Base-by-base conservation (phyloP, 2,797 vertebrate genomes). In the Trematomus bernacchii region DNA sequence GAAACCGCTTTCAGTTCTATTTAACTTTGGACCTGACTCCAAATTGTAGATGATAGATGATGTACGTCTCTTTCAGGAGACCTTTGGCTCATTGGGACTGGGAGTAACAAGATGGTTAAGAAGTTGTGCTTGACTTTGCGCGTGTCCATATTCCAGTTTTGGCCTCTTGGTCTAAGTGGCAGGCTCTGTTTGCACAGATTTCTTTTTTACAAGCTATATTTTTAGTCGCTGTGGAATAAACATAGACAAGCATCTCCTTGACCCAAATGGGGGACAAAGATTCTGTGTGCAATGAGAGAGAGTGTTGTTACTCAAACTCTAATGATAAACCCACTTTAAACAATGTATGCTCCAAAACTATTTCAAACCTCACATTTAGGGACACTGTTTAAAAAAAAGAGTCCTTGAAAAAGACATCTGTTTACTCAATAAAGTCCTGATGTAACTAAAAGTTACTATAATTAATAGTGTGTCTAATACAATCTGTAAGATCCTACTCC, bases 21-120 rank as follows among this genome's bases (percentile, higher is more conserved):
- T 84, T 94, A 92, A 93, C 93, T 91, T 91, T 76, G 87, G 85
- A 82, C 30, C 44, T 2, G 66, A 83, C 76, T 79, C 63, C 87
- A 89, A 89, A 89, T 89, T 55, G 78, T 65, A 58, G 77, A 78
- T 77, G 90, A 88, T 80, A 19, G 62, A 89, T 85, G 67, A 81
- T 86, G 80, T 78, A 66, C 79, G 85, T 85, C 58, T 92, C 23
- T 67, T 82, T 77, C 66, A 80, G 70, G 73, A 84, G 70, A 75
- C 79, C 63, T 73, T 66, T 74, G 84, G 71, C 72, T 66, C 66
- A 19, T 30, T 55, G 21, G 23, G 75, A 70, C 43, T 59, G 21
- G 16, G 65, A 79, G 50, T 50, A 67, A 62, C 43, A 76, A 55
- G 66, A 64, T 64, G 72, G 69, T 58, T 58, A 11, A 30, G 60